A percentile compares a stretch with the other conserved stretches of the same genome.
Evolutionary conservation across 2,113 vertebrate genomes (phyloP).

Genomic region (Malurus alboscapulatus): DNA sequence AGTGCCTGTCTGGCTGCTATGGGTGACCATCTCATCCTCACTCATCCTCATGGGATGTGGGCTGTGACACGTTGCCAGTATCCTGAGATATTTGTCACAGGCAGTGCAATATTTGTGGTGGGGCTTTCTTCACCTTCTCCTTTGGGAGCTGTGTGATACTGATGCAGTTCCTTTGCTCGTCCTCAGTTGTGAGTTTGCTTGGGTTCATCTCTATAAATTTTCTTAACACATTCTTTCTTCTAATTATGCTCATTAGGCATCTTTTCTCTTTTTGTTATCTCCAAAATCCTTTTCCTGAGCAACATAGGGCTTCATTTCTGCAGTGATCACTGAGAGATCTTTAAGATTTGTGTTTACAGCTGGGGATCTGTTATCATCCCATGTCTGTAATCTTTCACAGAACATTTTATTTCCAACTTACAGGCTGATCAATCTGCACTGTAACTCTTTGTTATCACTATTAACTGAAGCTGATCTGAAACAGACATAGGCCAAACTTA

Average conservation of each 20-base stretch:
- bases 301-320: not conserved
- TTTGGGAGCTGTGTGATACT: not conserved
- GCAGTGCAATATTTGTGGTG: not conserved
- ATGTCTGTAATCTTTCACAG: not conserved
- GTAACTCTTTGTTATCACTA: not conserved
- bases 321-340: not conserved
- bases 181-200: not conserved
- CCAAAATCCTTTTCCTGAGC: not conserved
- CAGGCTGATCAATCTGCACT: not conserved
- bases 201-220: not conserved
- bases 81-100: not conserved
- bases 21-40: not conserved
- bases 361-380: not conserved
- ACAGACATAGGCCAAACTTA: not conserved
- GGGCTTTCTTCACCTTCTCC: not conserved
- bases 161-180: not conserved
- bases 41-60: not conserved
- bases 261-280: not conserved
- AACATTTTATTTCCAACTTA: not conserved
- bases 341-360: not conserved
- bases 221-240: not conserved
- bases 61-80: not conserved
- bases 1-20: not conserved
- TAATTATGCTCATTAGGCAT: not conserved
- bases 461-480: not conserved